Conservation (phyloP, 1,140 invertebrate genomes). For the Andricus grossulariae region DNA sequence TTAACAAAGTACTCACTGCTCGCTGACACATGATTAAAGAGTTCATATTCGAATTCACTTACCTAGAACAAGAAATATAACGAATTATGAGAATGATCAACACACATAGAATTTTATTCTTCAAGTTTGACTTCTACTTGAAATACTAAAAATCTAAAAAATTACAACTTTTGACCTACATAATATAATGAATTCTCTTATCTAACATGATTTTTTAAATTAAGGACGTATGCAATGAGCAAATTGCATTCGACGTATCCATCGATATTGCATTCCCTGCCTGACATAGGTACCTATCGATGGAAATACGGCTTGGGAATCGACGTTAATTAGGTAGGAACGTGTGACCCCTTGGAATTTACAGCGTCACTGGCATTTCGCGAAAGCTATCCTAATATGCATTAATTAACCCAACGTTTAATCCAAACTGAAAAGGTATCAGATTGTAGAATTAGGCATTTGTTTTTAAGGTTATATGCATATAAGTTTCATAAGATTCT, state of each 20-base stretch:
- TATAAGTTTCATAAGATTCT: no score
- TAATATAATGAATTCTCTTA: no score
- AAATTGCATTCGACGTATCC: slow-evolving; percentile 24
- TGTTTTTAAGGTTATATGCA: background rate
- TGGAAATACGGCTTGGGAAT: slow-evolving; percentile 15
- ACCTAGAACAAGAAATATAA: no score
- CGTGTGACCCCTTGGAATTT: slow-evolving; percentile 33
- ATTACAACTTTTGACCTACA: no score
- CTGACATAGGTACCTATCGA: background rate
- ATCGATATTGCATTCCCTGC: slow-evolving; percentile 21
- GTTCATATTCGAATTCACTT: no score
- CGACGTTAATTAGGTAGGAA: slow-evolving; percentile 42
- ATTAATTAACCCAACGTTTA: slow-evolving; percentile 22
- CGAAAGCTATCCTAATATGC: slow-evolving; percentile 15
- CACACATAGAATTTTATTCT: no score
- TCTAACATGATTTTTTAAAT: no score
- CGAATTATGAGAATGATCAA: no score
- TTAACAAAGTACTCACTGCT: no score
- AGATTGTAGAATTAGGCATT: background rate
- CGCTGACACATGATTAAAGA: no score
- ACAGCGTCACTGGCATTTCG: slow-evolving; percentile 5
- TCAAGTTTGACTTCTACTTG: no score
- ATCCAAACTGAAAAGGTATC: background rate
- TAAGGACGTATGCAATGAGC: background rate
- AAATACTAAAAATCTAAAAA: no score